Percentiles rank a stretch among this genome's conserved stretches.
phyloP scores from a whole-genome alignment of 2,113 vertebrate species.

The Phalacrocorax pelagicus region DNA sequence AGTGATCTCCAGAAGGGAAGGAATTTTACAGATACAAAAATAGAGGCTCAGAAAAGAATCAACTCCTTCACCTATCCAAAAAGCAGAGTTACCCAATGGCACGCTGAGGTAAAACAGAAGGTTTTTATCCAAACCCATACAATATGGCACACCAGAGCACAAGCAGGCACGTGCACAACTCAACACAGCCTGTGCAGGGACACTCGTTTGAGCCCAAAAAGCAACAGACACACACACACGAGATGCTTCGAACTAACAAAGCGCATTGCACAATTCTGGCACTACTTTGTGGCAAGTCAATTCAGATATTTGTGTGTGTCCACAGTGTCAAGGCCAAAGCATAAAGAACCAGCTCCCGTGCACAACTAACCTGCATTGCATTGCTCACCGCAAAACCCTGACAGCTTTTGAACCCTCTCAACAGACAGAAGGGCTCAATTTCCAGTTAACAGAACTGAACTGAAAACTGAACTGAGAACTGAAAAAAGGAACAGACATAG shows the following conservation, averaged over 20 bases:
- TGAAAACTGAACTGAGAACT: constrained; percentile 32
- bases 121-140: neutral
- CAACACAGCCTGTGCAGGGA: neutral
- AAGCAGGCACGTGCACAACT: neutral
- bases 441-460: constrained; percentile 26
- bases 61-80: neutral
- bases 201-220: neutral
- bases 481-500: constrained; percentile 22
- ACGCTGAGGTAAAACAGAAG: neutral
- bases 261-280: neutral
- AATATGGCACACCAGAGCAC: neutral
- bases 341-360: neutral
- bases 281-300: neutral
- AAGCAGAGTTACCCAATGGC: neutral
- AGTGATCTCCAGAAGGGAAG: neutral
- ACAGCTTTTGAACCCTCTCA: neutral
- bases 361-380: neutral
- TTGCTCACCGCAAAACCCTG: neutral
- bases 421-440: neutral
- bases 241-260: neutral
- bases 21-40: neutral
- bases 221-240: fast-evolving
- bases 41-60: neutral
- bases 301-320: neutral
- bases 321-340: neutral